Evolutionary conservation across 2,888 invertebrate species (phyloP), one percentile per base, ranked within the genome.

Genomic region (Neoitamus cyanurus): DNA sequence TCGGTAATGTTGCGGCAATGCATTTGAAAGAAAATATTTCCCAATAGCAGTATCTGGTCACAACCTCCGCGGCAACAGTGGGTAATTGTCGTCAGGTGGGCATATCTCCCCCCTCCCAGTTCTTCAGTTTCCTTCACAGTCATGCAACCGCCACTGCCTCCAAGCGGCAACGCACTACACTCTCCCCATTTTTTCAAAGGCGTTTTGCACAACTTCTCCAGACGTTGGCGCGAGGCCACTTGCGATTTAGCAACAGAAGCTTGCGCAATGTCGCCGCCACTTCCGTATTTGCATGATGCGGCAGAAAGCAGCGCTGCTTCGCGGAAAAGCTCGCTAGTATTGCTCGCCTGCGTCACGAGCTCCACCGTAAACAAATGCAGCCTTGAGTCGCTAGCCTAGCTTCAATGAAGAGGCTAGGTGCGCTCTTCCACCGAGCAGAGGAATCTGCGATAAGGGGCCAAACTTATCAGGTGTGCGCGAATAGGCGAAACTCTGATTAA

Each of bases 321-420:
- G 70, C 34, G 28, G 31, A 70, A 70, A 70, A 70, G 70, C 70
- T 70, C 70, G 25, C n/a, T 70, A n/a, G n/a, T n/a, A n/a, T n/a
- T n/a, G 70, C 70, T 70, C 70, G 25, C n/a, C 31, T 70, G 31
- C 70, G 70, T 70, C 70, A 70, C 70, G 15, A n/a, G 15, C 30
- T 31, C 15, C 15, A 34, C 34, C 70, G 70, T 70, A 70, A 70
- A 70, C 70, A 70, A 70, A 70, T 15, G 70, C 70, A 70, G 13
- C 70, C 70, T 70, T 70, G 70, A 34, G 25, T 20, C 25, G 58
- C 58, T 25, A 9, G 58, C 20, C 25, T 25, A 58, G 58, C 20
- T 25, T 58, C 58, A 25, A 58, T 58, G 9, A 58, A 25, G 58
- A 25, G 70, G 25, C 34, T 70, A 70, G 7, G 70, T 70, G 70